These are phyloP conservation scores for Bombus pascuorum DNA, from an alignment of 1,140 invertebrate genomes.

Conservation along the genomic window DNA sequence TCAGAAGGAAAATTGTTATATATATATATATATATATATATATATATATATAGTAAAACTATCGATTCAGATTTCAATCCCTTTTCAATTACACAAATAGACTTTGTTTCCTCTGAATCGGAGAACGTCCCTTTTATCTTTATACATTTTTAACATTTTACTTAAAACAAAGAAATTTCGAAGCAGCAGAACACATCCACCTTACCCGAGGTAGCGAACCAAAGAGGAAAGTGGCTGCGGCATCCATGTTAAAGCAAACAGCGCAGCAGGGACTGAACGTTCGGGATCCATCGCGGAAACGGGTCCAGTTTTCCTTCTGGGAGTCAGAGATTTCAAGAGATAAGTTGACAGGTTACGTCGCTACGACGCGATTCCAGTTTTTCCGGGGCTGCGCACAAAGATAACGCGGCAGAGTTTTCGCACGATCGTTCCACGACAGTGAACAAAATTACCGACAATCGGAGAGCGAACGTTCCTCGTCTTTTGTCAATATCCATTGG, in stretches of 20 bases:
- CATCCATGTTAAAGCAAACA: background rate
- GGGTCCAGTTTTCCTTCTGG: background rate
- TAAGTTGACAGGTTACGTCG: slow-evolving; percentile 15
- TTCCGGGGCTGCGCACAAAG: slow-evolving; percentile 10
- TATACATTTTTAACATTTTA: background rate
- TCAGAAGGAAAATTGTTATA: too few species aligned
- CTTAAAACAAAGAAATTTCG: background rate
- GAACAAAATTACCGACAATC: slow-evolving; percentile 44
- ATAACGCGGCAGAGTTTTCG: slow-evolving; percentile 25
- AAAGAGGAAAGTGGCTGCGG: background rate
- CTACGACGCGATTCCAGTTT: slow-evolving; percentile 38
- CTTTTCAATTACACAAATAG: too few species aligned
- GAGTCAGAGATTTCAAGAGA: slow-evolving; percentile 7
- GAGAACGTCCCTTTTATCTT: too few species aligned
- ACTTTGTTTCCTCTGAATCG: too few species aligned
- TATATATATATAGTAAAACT: too few species aligned
- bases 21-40: too few species aligned
- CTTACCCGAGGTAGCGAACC: background rate
- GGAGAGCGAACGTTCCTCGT: slow-evolving; percentile 23
- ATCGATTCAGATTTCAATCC: too few species aligned
- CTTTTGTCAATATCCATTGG: slow-evolving; percentile 36
- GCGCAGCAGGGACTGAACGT: too few species aligned
- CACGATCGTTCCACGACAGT: slow-evolving; percentile 40
- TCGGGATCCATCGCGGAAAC: background rate
- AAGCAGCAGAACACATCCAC: background rate